Base-by-base conservation (phyloP, 2,888 invertebrate genomes). In the Cephalotes varians region DNA sequence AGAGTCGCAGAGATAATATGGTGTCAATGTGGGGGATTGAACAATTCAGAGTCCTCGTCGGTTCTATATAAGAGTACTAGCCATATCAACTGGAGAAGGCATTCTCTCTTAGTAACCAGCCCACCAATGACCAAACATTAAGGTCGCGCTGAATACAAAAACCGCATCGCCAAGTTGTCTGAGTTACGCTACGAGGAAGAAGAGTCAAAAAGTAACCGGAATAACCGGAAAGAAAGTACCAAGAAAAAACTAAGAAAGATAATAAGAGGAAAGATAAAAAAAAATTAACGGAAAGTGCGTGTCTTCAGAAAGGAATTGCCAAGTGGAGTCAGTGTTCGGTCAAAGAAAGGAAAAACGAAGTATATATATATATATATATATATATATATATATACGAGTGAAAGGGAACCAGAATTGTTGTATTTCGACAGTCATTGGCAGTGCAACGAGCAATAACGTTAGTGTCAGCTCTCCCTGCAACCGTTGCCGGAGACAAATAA, bases 1-100 rank as follows among this genome's bases (percentile, higher is more conserved):
- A 88, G 81, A 84, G 79, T 81, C 5, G 56, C 65, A 40, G 81
- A 47, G 64, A 80, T 84, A 62, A 62, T n/a, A 77, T 79, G 85
- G 81, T 51, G 10, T 2, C 56, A 76, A 74, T 62, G 85, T 85
- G 81, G 86, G 87, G 89, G 89, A 88, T 91, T 88, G 90, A 92
- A 92, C 91, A 92, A 92, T 91, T 90, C 92, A 92, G 90, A 92
- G 91, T 91, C 91, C 91, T 91, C 85, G 90, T 90, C 90, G 89
- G 91, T 90, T 90, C 91, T 86, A 91, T 93, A 93, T 93, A 93
- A 93, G 93, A 93, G 93, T 91, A 91, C 90, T 86, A 79, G 90
- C 82, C 86, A 89, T 92, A 85, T 92, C 88, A 92, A 91, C 91
- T 87, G 88, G 88, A 91, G 87, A 87, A 92, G 91, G 87, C 93